Conservation (phyloP, 2,797 vertebrate genomes). For the Catamblyrhynchus diadema region DNA sequence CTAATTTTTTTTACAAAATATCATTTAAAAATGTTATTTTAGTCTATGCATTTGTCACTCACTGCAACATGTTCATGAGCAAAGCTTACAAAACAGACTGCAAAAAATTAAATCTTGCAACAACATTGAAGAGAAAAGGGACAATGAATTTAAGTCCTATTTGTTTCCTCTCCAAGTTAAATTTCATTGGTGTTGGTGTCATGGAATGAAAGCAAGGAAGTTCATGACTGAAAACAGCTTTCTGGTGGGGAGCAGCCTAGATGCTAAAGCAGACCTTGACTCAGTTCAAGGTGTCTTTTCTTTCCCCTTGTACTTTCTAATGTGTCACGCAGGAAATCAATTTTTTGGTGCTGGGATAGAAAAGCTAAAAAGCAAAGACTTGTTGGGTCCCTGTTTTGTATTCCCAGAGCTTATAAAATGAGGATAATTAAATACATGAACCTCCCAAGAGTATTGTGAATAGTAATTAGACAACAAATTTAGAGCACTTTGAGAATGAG, state of each 20-base stretch:
- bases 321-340: fast-evolving
- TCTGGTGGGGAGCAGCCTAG: neutral
- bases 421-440: constrained; percentile 24
- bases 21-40: neutral
- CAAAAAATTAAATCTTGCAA: neutral
- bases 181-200: neutral
- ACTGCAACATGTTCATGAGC: neutral
- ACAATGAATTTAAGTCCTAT: neutral
- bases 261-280: neutral
- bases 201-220: neutral
- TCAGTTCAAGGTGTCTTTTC: neutral
- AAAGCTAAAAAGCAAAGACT: neutral
- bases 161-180: neutral
- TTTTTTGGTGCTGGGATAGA: neutral
- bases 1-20: neutral
- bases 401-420: neutral
- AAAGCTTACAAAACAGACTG: neutral
- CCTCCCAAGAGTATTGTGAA: neutral
- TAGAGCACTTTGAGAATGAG: neutral
- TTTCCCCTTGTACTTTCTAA: neutral
- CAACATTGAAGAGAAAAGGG: neutral
- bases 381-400: neutral
- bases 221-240: neutral
- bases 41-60: neutral
- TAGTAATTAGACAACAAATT: constrained; percentile 42